These are phyloP conservation scores for Rhagonycha fulva DNA, from an alignment of 2,888 invertebrate species.

Conservation along the genomic window DNA sequence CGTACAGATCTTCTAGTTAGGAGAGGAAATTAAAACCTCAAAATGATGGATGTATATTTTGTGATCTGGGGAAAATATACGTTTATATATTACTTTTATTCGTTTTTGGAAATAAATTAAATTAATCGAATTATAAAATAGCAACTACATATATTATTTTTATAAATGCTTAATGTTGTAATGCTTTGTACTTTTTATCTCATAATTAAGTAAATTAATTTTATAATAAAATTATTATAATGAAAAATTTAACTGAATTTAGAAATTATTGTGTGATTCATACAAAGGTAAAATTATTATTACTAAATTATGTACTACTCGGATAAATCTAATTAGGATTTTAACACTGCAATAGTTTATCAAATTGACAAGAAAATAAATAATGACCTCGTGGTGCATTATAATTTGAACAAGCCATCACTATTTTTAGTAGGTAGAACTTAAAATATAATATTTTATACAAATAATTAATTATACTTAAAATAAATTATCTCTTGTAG, in stretches of 20 bases:
- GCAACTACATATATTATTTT: background rate
- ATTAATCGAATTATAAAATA: background rate
- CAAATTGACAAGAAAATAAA: background rate
- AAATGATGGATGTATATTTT: no score
- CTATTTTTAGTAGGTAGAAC: no score
- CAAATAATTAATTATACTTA: background rate
- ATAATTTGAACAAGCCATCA: background rate
- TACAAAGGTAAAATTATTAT: background rate
- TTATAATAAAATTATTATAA: background rate
- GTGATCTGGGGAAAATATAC: background rate
- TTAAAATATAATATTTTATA: background rate
- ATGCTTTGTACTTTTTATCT: background rate
- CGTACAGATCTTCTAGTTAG: no score
- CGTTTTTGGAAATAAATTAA: background rate
- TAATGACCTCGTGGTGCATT: background rate
- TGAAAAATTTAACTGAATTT: background rate
- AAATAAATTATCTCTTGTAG: background rate
- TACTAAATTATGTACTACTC: background rate
- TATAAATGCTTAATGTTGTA: background rate
- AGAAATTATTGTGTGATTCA: background rate
- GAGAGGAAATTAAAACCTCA: no score
- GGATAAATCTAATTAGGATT: background rate
- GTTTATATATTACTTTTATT: background rate
- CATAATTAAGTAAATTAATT: no score
- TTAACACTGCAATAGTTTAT: background rate